Percentiles rank a stretch among this genome's conserved stretches.
Evolutionary conservation across 2,888 invertebrate genomes (phyloP).

Genomic region (Bombylius major): DNA sequence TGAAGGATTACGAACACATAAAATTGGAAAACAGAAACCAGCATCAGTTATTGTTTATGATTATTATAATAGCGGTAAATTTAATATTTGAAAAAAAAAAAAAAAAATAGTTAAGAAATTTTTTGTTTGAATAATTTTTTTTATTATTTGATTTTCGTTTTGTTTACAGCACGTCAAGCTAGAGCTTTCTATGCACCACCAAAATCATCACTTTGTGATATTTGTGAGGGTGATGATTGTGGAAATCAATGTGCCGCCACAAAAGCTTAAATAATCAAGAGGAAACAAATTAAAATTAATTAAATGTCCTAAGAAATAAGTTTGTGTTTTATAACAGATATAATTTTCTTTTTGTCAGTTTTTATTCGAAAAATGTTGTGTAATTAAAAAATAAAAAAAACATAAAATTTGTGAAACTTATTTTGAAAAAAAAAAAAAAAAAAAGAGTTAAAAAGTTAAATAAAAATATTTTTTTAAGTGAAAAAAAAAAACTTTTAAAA

Average conservation of each 20-base stretch:
- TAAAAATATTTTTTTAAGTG: too few relatives aligned
- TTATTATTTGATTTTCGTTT: not conserved
- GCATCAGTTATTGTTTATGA: slow-evolving; percentile 77
- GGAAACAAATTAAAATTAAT: not conserved
- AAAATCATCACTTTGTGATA: slow-evolving; percentile 62
- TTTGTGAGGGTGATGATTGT: slow-evolving; percentile 58
- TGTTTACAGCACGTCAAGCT: slow-evolving; percentile 56
- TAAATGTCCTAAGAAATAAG: not conserved
- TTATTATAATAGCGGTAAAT: slow-evolving; percentile 82
- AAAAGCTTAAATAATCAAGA: not conserved
- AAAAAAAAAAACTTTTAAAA: too few relatives aligned
- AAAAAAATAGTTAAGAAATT: not conserved
- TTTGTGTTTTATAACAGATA: too few relatives aligned
- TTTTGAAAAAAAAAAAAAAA: too few relatives aligned
- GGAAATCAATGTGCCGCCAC: not conserved
- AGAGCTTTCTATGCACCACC: slow-evolving; percentile 46
- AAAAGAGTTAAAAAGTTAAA: too few relatives aligned
- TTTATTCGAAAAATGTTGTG: too few relatives aligned
- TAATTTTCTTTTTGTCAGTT: too few relatives aligned
- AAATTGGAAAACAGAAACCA: slow-evolving; percentile 75
- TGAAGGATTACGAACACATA: slow-evolving; percentile 67
- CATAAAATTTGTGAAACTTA: too few relatives aligned
- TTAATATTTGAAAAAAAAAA: not conserved
- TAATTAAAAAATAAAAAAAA: too few relatives aligned
- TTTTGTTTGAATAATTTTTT: too few relatives aligned